A percentile compares a stretch with the other conserved stretches of the same genome.
Conservation (phyloP, 2,113 vertebrate genomes). For the Melanotaenia duboulayi region DNA sequence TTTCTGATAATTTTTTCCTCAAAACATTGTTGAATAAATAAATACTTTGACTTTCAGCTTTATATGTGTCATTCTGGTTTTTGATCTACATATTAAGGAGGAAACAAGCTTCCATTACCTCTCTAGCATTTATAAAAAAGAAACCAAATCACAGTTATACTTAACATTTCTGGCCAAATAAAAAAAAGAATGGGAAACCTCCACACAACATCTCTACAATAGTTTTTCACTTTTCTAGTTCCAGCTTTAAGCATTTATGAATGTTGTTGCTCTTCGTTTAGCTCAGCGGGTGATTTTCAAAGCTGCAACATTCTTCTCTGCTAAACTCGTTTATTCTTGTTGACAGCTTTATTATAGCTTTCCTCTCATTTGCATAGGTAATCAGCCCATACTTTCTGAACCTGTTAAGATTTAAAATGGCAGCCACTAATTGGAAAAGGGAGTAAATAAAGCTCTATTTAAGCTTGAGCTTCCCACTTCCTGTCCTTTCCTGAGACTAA, state of each 20-base stretch:
- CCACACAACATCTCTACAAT: too few species aligned
- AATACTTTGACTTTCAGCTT: too few species aligned
- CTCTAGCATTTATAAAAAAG: too few species aligned
- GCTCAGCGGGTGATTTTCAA: constrained; percentile 39
- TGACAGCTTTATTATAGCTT: constrained; percentile 74
- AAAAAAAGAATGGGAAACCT: too few species aligned
- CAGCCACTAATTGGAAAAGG: constrained; percentile 71
- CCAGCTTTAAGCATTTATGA: constrained; percentile 16
- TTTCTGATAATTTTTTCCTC: too few species aligned
- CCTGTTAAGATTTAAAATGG: constrained; percentile 66
- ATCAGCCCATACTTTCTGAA: constrained; percentile 64
- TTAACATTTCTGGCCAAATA: too few species aligned
- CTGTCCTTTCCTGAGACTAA: constrained; percentile 50
- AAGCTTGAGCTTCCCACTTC: constrained; percentile 37
- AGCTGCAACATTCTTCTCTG: constrained; percentile 26
- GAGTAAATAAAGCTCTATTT: constrained; percentile 51
- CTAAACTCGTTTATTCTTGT: constrained; percentile 53
- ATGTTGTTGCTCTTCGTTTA: constrained; percentile 41
- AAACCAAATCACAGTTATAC: too few species aligned
- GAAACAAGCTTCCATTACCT: too few species aligned
- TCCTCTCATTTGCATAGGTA: constrained; percentile 72
- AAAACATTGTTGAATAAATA: too few species aligned
- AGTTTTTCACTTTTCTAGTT: constrained; percentile 9
- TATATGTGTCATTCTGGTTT: too few species aligned
- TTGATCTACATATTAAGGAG: too few species aligned